These are phyloP conservation scores for Pogoniulus pusillus DNA, from an alignment of 2,797 vertebrate species.

Conservation along the genomic window DNA sequence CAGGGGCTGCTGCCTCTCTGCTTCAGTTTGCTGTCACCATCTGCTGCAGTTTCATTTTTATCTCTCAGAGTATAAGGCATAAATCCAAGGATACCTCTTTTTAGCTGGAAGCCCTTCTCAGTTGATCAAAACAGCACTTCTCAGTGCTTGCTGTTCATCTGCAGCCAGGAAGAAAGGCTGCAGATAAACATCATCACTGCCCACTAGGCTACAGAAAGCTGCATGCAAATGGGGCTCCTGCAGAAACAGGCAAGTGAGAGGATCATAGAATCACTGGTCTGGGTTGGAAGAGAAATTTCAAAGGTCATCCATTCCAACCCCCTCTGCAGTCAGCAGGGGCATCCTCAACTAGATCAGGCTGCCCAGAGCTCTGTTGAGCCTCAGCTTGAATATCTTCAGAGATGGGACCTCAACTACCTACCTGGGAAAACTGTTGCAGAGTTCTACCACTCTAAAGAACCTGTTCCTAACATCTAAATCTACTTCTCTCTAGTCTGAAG, in stretches of 20 bases:
- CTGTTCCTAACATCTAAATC: no score
- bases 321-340: no score
- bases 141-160: background rate
- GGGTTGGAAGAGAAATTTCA: no score
- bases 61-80: background rate
- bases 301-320: no score
- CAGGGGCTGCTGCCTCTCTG: background rate
- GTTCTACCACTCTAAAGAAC: no score
- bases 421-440: no score
- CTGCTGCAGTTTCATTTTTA: background rate
- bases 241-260: background rate
- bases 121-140: background rate
- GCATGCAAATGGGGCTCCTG: background rate
- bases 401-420: no score
- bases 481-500: no score
- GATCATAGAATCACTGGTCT: no score
- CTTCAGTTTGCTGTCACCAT: background rate
- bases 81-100: background rate
- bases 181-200: accelerated
- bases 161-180: background rate
- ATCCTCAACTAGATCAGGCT: no score
- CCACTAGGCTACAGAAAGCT: background rate
- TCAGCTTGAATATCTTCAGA: no score
- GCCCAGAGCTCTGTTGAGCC: no score
- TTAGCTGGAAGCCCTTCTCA: background rate